Base-by-base conservation (phyloP, 1,140 invertebrate species). In the Plutomurus gul region DNA sequence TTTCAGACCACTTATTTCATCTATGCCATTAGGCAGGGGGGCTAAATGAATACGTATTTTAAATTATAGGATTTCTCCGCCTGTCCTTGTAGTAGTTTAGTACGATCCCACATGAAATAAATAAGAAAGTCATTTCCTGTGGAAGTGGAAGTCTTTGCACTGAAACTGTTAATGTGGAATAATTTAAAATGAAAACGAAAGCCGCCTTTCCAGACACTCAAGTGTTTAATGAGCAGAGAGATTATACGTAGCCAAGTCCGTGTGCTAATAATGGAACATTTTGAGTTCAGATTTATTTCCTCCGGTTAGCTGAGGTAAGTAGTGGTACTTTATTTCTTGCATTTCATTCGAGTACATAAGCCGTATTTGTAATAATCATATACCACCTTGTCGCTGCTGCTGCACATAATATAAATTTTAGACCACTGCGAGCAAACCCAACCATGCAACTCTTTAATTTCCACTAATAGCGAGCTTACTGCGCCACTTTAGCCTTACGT, bases 231-330 rank as follows among this genome's bases (percentile, higher is more conserved):
- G 56, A 65, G 56, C n/a, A 65, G 56, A 65, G 56, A 65, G 56
- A 65, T 65, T 65, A 65, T 65, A 60, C 27, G 10, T 16, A 33
- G 56, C 16, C n/a, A 60, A 65, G 27, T 65, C 56, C 36, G 36
- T 65, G 56, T 36, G 30, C 56, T 65, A 65, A 65, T 65, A 65
- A 65, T 65, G 56, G 36, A 65, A 65, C 56, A 65, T 25, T 65
- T 65, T 65, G 27, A 65, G 56, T 65, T 65, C 56, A 65, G 56
- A 65, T 65, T 65, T 65, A 65, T 65, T 65, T 65, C 56, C 56
- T 65, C 56, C 56, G 56, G 56, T 65, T 65, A 33, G 56, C 56
- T 65, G 56, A 65, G 56, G 56, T 65, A 65, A 65, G 56, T 65
- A 65, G 56, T 16, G 18, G 7, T 65, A 27, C 36, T 65, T 65